Base-by-base conservation (phyloP, 2,888 invertebrate genomes). In the Drymonia ruficornis region DNA sequence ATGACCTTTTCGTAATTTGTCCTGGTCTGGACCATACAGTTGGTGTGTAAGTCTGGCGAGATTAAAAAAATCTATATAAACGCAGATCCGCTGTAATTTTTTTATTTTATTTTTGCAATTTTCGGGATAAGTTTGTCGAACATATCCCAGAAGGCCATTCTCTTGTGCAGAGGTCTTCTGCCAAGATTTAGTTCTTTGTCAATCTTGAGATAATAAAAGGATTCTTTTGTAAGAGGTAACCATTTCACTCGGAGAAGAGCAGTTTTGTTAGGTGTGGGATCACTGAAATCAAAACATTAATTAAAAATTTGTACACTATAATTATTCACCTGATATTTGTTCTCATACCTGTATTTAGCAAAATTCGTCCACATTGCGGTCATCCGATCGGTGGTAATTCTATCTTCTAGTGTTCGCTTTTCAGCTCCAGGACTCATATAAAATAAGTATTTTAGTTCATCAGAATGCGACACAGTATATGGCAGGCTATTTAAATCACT, bases 321-420 rank as follows among this genome's bases (percentile, higher is more conserved):
- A n/a, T n/a, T n/a, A n/a, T 15, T 40, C 5, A 7, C 3, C n/a
- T 7, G 1, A 40, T 40, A 6, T 4, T 36, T 13, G 4, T 36
- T 11, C 9, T 5, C 16, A 4, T 72, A 89, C 89, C 84, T 72
- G 49, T 74, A 80, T 70, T 88, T 89, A 0, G 72, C 86, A 50
- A 88, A 89, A 55, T 89, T 89, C 0, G 89, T 78, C 89, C 89
- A 89, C 74, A 89, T 70, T 0, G 76, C 76, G 0, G 87, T 88
- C 61, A 89, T 79, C 18, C 77, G 72, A 51, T 87, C 78, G 31
- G 84, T 75, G 0, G 76, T 55, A 2, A 81, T 50, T 66, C 80
- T 68, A 65, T 89, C 89, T 48, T 72, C 60, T 2, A 53, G 31
- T 0, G 67, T 58, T 0, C 70, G 65, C 5, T 50, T 57, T 2